Evolutionary conservation across 2,888 invertebrate genomes (phyloP).

Genomic region (Cylindroiulus punctatus): DNA sequence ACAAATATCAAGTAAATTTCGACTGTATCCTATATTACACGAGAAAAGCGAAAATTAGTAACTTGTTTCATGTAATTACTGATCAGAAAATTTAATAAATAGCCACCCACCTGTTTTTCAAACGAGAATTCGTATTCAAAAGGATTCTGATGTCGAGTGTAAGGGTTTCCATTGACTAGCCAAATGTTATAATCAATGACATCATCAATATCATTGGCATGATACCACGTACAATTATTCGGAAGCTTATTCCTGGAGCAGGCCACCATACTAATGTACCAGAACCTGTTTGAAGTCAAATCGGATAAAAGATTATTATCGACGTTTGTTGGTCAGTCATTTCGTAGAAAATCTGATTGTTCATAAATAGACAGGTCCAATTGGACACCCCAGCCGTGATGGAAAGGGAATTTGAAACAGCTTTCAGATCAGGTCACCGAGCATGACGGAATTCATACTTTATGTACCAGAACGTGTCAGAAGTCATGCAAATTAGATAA

Average conservation of each 20-base stretch:
- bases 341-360: too few relatives aligned
- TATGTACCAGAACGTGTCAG: too few relatives aligned
- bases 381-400: too few relatives aligned
- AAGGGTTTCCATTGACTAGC: slow-evolving; percentile 96
- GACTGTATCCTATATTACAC: slow-evolving; percentile 66
- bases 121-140: slow-evolving; percentile 96
- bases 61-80: neutral
- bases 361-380: too few relatives aligned
- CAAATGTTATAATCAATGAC: slow-evolving; percentile 87
- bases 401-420: too few relatives aligned
- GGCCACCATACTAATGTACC: slow-evolving; percentile 94
- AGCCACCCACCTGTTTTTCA: slow-evolving; percentile 75
- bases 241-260: slow-evolving; percentile 77
- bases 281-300: slow-evolving; percentile 75
- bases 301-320: neutral
- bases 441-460: too few relatives aligned
- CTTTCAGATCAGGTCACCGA: too few relatives aligned
- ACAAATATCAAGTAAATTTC: slow-evolving; percentile 68
- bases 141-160: slow-evolving; percentile 84
- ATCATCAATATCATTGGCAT: slow-evolving; percentile 62
- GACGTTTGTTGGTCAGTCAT: too few relatives aligned
- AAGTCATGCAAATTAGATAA: too few relatives aligned
- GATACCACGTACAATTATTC: slow-evolving; percentile 80
- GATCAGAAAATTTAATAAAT: neutral
- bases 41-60: slow-evolving; percentile 49